A percentile compares a stretch with the other conserved stretches of the same genome.
Conservation (phyloP, 2,797 vertebrate genomes). For the Lemur catta region DNA sequence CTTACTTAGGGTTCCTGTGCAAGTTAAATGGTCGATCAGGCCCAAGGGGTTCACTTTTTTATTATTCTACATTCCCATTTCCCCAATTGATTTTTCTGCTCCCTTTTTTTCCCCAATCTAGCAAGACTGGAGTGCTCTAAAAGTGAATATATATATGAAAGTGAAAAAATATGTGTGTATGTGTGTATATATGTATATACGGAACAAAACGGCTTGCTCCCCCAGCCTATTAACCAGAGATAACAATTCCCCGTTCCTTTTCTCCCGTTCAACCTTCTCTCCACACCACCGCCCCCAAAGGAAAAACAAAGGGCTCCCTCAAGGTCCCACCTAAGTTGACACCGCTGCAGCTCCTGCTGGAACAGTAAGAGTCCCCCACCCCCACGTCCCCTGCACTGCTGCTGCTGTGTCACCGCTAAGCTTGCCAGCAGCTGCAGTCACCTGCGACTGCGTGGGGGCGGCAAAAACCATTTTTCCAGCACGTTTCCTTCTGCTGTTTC, state of each 20-base stretch:
- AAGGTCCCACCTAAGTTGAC: slow-evolving; percentile 21
- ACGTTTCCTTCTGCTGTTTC: neutral
- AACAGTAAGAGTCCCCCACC: neutral
- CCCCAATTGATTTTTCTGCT: neutral
- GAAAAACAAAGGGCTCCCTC: neutral
- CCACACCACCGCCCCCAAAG: neutral
- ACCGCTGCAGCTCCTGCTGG: neutral
- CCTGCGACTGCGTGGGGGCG: slow-evolving; percentile 36
- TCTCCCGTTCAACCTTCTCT: neutral
- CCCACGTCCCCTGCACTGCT: slow-evolving; percentile 8
- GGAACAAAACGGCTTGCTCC: neutral
- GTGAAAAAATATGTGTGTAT: too few species aligned
- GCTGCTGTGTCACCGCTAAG: slow-evolving; percentile 15
- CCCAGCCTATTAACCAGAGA: neutral
- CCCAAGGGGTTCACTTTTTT: neutral
- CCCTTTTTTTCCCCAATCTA: neutral
- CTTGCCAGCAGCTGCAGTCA: slow-evolving; percentile 54
- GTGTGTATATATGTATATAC: accelerated
- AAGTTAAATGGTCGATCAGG: neutral
- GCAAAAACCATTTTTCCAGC: neutral
- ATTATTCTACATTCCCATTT: neutral
- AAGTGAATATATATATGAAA: neutral
- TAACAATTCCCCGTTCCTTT: neutral
- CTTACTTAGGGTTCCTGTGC: neutral
- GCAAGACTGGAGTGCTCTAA: neutral